Evolutionary conservation across 2,113 vertebrate genomes (phyloP), one percentile per base, ranked within the genome.

Genomic region (Antennarius striatus): DNA sequence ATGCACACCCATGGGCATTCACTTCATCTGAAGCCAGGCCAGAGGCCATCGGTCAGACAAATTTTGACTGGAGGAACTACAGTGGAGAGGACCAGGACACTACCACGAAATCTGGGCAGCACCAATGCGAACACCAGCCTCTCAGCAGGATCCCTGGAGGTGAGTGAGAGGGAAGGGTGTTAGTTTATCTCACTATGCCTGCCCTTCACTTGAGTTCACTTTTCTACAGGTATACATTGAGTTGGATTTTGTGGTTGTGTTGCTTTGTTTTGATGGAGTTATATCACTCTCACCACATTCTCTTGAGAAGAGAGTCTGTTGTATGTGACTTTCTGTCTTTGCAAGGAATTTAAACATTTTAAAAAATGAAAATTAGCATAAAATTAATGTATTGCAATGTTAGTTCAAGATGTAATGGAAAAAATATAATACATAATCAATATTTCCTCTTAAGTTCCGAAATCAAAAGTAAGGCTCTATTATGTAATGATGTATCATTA

Each of bases 111-210:
- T 8, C 94, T 98, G 75, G 96, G 96, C 0, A 97, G 97, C 85
- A 95, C 93, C 79, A 90, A 90, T 59, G 79, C 84, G 0, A 95
- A 95, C 87, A 93, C 95, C 15, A 94, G 92, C 90, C 89, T 94
- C 91, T 97, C 96, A 66, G 94, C 94, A 87, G 96, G 96, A 85
- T 99, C 97, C 29, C 89, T 99, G 80, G 97, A 99, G 96, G 98
- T 99, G 91, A 95, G 96, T 91, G 60, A 74, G 65, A 65, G 68
- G 56, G 63, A 28, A 40, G 65, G 28, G 15, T 22, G 30, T 22
- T 53, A 51, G 32, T 51, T 30, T 52, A 57, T 56, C n/a, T 75
- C 10, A 28, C n/a, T 13, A 5, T 45, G 48, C 62, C 29, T 11
- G 39, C 42, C 17, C 71, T 68, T 61, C 53, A 61, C n/a, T 42